Base-by-base conservation (phyloP, 2,888 invertebrate genomes). In the Synanthedon andrenaeformis region DNA sequence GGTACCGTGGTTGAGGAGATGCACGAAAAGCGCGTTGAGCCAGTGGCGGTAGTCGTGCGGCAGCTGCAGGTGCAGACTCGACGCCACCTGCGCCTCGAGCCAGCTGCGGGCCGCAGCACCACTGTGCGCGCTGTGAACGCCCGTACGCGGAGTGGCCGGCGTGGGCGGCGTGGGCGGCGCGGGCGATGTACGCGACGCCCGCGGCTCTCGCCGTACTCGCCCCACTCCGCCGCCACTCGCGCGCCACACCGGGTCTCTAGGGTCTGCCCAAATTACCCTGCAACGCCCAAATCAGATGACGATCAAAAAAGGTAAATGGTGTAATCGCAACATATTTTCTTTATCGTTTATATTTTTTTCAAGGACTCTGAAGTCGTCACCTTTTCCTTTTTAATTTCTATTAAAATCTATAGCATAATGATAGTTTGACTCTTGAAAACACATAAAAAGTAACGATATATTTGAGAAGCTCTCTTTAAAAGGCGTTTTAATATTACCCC, bases 1-100 rank as follows among this genome's bases (percentile, higher is more conserved):
- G 10, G 66, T 72, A 92, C 94, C 94, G 79, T 93, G 91, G 59
- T 90, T 89, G 41, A 91, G 85, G 51, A 90, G 79, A 62, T 91
- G 90, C 55, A 85, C 76, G 58, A 90, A 89, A 0, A 89, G 83
- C 42, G 88, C 73, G 0, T 86, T 65, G 57, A 94, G 71, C 95
- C 95, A 96, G 77, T 93, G 92, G 13, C 90, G 87, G 75, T 94
- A 96, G 79, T 96, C 96, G 1, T 86, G 74, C 0, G 91, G 70
- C 3, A 94, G 93, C 10, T 91, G 89, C 54, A 96, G 84, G 52
- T 92, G 91, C 52, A 90, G 84, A 55, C 93, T 91, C 53, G 92
- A 89, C 28, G 92, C 89, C 55, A 95, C 82, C 72, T 95, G 95
- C 61, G 91, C 90, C 74, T 96, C 96, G 49, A 93, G 80, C 81